phyloP scores from a whole-genome alignment of 2,888 invertebrate species.

The Adineta ricciae region DNA sequence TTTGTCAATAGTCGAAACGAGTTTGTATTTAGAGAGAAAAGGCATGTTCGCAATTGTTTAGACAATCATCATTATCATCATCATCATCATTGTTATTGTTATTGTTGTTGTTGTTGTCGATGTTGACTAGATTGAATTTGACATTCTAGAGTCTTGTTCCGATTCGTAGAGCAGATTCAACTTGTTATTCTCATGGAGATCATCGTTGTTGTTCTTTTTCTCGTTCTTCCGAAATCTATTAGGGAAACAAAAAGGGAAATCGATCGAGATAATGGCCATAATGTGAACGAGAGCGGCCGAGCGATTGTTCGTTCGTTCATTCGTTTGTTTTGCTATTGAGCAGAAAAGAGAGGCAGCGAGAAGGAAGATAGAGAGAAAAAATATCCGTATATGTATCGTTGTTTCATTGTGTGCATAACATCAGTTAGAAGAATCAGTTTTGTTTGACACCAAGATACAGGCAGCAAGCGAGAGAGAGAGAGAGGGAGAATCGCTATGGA shows the following conservation, averaged over 20 bases:
- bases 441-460: not conserved
- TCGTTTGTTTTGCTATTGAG: not conserved
- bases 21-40: not conserved
- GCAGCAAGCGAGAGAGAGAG: not conserved
- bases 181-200: not conserved
- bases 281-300: not conserved
- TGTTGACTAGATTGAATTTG: not conserved
- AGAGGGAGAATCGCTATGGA: not conserved
- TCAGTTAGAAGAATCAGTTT: not conserved
- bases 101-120: not conserved
- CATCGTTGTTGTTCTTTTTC: not conserved
- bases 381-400: not conserved
- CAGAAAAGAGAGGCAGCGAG: too few species aligned
- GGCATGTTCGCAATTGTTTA: not conserved
- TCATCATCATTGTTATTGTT: not conserved
- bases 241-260: not conserved
- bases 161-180: not conserved
- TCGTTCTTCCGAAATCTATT: not conserved
- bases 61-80: too few species aligned
- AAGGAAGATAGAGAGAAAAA: not conserved
- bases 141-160: too few species aligned
- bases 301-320: not conserved
- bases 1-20: not conserved
- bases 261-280: not conserved
- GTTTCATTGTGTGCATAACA: not conserved